Conservation (phyloP, 2,113 vertebrate species). For the Probosciger aterrimus region DNA sequence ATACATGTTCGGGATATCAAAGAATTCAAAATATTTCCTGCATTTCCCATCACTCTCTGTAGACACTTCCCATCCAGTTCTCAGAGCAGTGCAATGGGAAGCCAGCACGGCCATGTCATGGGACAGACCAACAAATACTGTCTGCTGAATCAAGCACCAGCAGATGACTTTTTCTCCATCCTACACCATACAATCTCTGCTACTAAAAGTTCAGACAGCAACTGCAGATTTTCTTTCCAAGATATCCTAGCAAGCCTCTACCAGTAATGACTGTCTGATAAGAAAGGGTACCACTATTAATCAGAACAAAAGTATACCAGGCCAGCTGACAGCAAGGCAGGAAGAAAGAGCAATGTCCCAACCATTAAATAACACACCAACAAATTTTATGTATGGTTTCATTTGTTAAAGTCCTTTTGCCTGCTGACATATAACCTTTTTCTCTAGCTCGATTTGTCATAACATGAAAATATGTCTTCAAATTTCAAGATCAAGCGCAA, state of each 20-base stretch:
- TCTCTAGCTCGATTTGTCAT: not conserved
- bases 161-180: not conserved
- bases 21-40: not conserved
- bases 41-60: not conserved
- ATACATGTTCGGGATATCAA: not conserved
- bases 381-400: not conserved
- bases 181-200: not conserved
- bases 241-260: not conserved
- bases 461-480: not conserved
- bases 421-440: constrained; percentile 12
- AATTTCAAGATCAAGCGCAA: constrained; percentile 36
- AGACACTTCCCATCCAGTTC: not conserved
- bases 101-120: not conserved
- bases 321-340: not conserved
- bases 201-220: not conserved
- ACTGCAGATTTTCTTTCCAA: not conserved
- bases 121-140: not conserved
- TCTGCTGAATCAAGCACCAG: not conserved
- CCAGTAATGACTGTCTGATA: not conserved
- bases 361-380: not conserved
- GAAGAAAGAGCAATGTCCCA: constrained; percentile 6
- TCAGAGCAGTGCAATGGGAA: not conserved
- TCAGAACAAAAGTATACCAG: not conserved
- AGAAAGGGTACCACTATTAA: not conserved
- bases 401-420: not conserved